Conservation (phyloP, 2,113 vertebrate genomes). For the Ploceus nigricollis region DNA sequence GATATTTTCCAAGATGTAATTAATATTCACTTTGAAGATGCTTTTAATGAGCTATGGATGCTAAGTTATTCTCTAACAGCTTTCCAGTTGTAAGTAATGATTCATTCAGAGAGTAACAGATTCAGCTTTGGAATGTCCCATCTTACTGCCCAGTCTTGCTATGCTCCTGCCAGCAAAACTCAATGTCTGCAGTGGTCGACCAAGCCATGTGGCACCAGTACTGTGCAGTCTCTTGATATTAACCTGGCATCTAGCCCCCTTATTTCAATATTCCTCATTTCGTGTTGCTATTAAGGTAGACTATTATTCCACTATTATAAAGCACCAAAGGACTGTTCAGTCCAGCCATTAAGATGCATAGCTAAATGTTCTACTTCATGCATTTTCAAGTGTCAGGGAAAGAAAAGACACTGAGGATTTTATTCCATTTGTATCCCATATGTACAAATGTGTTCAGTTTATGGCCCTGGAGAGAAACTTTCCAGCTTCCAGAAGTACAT, state of each 20-base stretch:
- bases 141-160: conserved; percentile 45
- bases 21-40: conserved; percentile 66
- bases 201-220: conserved; percentile 51
- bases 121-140: conserved; percentile 34
- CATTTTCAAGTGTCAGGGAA: background rate
- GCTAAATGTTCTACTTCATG: background rate
- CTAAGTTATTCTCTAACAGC: conserved; percentile 54
- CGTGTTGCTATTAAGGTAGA: conserved; percentile 13
- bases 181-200: conserved; percentile 33
- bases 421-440: background rate
- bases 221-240: conserved; percentile 44
- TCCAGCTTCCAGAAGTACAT: conserved; percentile 25
- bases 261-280: conserved; percentile 49
- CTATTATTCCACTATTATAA: background rate
- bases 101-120: conserved; percentile 55
- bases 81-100: conserved; percentile 52
- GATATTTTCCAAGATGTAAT: conserved; percentile 64
- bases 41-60: conserved; percentile 61
- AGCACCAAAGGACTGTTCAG: background rate
- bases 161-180: conserved; percentile 49
- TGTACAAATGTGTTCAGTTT: background rate
- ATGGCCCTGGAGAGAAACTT: background rate
- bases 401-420: background rate
- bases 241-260: conserved; percentile 42
- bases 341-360: background rate